Conservation (phyloP, 2,797 vertebrate species). For the Neosalanx taihuensis region DNA sequence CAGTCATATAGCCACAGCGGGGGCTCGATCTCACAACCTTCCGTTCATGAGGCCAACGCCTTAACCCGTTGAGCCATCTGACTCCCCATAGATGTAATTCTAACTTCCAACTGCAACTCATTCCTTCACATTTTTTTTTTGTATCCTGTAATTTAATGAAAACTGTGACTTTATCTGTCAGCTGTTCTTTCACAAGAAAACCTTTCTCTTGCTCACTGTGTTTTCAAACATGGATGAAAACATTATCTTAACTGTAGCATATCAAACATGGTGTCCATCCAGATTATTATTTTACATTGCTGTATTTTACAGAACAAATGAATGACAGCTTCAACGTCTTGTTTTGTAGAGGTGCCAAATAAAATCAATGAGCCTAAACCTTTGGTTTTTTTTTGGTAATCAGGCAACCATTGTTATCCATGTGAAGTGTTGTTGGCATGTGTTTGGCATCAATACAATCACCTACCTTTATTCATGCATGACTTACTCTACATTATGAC, state of each 20-base stretch:
- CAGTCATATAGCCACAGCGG: too few species aligned
- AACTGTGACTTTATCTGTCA: slow-evolving; percentile 35
- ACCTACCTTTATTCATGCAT: too few species aligned
- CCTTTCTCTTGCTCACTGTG: slow-evolving; percentile 40
- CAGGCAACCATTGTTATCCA: too few species aligned
- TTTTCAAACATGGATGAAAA: slow-evolving; percentile 16
- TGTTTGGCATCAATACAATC: not conserved
- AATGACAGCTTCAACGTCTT: slow-evolving; percentile 47
- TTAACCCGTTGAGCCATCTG: too few species aligned
- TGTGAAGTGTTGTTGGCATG: not conserved
- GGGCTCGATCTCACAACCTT: too few species aligned
- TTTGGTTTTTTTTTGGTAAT: slow-evolving; percentile 23
- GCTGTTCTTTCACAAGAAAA: slow-evolving; percentile 21
- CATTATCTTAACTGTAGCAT: slow-evolving; percentile 20
- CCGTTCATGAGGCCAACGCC: too few species aligned
- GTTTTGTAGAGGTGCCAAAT: slow-evolving; percentile 71
- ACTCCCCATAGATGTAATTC: slow-evolving; percentile 14
- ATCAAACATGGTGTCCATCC: slow-evolving; percentile 27
- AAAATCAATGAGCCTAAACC: slow-evolving; percentile 28
- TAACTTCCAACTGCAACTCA: slow-evolving; percentile 10
- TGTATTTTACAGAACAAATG: slow-evolving; percentile 34
- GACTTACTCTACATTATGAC: too few species aligned
- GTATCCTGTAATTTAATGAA: slow-evolving; percentile 44
- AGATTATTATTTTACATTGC: slow-evolving; percentile 27
- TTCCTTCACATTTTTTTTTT: slow-evolving; percentile 31